These are phyloP conservation scores for Lycopodina hypogea DNA, from an alignment of 37 sponge, comb jelly and placozoan species.

Conservation along the genomic window DNA sequence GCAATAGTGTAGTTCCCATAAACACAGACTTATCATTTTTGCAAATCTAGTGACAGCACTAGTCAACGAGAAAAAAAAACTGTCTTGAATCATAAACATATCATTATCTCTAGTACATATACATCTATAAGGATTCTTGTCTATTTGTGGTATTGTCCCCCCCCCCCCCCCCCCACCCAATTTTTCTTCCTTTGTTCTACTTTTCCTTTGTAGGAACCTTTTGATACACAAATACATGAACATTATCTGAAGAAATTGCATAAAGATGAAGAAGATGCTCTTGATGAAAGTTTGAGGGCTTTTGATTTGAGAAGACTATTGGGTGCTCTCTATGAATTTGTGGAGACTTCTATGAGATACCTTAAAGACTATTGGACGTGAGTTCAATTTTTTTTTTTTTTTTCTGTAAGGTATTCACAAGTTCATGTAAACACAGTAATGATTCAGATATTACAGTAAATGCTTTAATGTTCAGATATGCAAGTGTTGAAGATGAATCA, in stretches of 20 bases:
- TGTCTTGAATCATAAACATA: too few species aligned
- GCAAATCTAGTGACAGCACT: too few species aligned
- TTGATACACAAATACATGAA: constrained; percentile 34
- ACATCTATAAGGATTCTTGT: too few species aligned
- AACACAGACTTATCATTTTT: too few species aligned
- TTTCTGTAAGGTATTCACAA: not conserved
- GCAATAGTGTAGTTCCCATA: too few species aligned
- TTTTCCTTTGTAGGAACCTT: constrained; percentile 46
- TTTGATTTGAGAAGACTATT: constrained; percentile 42
- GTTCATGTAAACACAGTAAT: not conserved
- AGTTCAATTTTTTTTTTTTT: not conserved
- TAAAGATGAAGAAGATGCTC: not conserved
- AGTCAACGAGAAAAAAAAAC: too few species aligned
- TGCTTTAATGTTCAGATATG: too few species aligned
- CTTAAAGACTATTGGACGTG: not conserved
- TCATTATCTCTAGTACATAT: too few species aligned
- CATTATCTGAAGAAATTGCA: constrained; percentile 5
- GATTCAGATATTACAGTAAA: not conserved
- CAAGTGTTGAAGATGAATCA: too few species aligned
- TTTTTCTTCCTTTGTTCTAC: not conserved
- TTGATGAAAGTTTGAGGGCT: constrained; percentile 12
- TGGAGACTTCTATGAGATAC: constrained; percentile 40
- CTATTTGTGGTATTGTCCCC: not conserved
- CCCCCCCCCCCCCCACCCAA: too few species aligned
- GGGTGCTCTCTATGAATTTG: constrained; percentile 51